phyloP scores from a whole-genome alignment of 1,140 invertebrate genomes.

The Macrostomum lignano region DNA sequence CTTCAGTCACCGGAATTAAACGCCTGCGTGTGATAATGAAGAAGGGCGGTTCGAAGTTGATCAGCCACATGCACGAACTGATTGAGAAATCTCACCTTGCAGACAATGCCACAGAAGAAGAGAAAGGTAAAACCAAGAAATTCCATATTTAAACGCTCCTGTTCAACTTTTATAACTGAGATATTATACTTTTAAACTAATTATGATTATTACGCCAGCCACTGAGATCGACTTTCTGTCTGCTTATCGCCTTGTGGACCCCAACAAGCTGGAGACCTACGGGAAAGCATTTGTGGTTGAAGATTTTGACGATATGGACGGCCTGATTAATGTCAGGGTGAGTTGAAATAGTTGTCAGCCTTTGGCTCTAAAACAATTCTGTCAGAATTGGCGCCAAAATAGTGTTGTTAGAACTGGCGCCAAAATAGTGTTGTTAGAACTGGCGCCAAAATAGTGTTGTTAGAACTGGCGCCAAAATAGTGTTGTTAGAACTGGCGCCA shows the following conservation, averaged over 20 bases:
- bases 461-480: too few relatives aligned
- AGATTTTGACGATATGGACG: constrained; percentile 18
- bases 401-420: too few relatives aligned
- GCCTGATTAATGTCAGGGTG: constrained; percentile 15
- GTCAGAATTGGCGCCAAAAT: too few relatives aligned
- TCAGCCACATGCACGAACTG: constrained; percentile 20
- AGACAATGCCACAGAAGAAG: constrained; percentile 12
- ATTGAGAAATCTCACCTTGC: constrained; percentile 13
- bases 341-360: too few relatives aligned
- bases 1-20: too few relatives aligned
- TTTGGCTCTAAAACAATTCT: too few relatives aligned
- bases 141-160: constrained; percentile 2
- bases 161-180: too few relatives aligned
- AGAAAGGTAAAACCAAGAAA: constrained; percentile 11
- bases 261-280: constrained; percentile 16
- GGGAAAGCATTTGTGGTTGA: constrained; percentile 22
- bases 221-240: constrained; percentile 18
- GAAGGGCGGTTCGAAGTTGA: constrained; percentile 14
- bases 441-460: too few relatives aligned
- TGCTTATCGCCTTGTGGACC: constrained; percentile 21
- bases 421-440: too few relatives aligned
- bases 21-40: too few relatives aligned
- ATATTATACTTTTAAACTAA: too few relatives aligned
- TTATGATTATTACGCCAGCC: constrained; percentile 10
- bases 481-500: too few relatives aligned